These are phyloP conservation scores for Bubo bubo DNA, from an alignment of 2,113 vertebrate genomes.

Conservation along the genomic window DNA sequence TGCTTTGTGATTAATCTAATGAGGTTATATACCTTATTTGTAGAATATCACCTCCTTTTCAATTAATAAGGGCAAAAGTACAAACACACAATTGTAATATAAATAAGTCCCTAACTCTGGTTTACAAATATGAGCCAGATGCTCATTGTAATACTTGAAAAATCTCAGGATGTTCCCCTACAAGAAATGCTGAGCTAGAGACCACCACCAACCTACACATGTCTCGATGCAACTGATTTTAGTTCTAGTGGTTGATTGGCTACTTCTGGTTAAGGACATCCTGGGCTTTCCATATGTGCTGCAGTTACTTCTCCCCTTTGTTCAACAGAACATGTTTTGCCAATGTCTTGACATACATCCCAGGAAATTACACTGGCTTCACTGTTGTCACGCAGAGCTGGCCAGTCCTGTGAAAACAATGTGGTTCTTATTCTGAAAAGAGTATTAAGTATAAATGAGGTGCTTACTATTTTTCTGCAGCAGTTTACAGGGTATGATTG, in stretches of 20 bases:
- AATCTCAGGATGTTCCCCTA: neutral
- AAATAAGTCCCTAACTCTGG: neutral
- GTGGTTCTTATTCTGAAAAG: neutral
- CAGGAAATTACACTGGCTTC: neutral
- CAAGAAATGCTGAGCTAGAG: neutral
- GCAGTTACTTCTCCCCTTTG: neutral
- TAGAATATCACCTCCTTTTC: neutral
- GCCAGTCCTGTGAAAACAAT: neutral
- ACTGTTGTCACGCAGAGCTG: neutral
- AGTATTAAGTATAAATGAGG: neutral
- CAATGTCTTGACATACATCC: neutral
- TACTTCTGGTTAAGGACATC: neutral
- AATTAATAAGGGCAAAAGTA: conserved; percentile 5
- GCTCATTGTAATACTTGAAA: neutral
- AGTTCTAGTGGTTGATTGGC: neutral
- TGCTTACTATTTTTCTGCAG: neutral
- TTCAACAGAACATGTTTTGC: neutral
- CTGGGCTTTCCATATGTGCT: neutral
- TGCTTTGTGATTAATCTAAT: neutral
- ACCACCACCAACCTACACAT: neutral
- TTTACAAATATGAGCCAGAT: neutral
- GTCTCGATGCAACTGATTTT: neutral
- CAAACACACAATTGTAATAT: neutral
- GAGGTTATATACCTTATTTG: neutral
- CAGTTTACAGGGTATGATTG: neutral